A percentile compares a stretch with the other conserved stretches of the same genome.
phyloP scores from a whole-genome alignment of 2,888 invertebrate species.

The Cephus nigrinus region DNA sequence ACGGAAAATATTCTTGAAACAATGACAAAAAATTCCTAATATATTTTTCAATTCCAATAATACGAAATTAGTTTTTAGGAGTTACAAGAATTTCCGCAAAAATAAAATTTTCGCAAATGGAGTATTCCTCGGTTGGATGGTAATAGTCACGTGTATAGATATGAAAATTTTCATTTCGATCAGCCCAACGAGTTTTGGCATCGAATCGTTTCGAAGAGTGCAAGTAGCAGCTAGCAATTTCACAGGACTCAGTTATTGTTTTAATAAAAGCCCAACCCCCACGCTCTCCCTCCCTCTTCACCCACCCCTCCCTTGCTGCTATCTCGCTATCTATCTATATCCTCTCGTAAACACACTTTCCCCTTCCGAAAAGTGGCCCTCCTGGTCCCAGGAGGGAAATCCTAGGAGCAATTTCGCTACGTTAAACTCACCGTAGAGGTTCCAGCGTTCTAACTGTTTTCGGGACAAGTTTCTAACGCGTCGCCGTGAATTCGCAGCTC shows the following conservation, averaged over 20 bases:
- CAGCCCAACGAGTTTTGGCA: background rate
- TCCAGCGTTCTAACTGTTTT: background rate
- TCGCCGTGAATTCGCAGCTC: background rate
- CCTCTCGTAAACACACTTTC: background rate
- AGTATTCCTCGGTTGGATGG: background rate
- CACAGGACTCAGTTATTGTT: background rate
- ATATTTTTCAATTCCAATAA: background rate
- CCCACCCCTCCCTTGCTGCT: constrained; percentile 6
- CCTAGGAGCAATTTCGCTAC: background rate
- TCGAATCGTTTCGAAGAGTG: background rate
- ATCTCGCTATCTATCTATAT: constrained; percentile 10
- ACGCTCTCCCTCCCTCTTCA: background rate
- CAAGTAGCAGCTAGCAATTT: background rate
- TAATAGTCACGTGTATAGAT: background rate
- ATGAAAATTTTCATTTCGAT: background rate
- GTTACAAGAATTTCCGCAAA: background rate
- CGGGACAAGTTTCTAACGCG: background rate
- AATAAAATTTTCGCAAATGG: background rate
- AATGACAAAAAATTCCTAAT: background rate
- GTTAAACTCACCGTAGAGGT: background rate
- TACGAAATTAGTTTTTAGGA: background rate
- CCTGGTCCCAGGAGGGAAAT: background rate
- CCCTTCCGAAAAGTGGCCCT: background rate
- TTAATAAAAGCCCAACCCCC: background rate
- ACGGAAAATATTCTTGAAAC: background rate